phyloP scores from a whole-genome alignment of 1,140 invertebrate genomes.

The Popillia japonica region DNA sequence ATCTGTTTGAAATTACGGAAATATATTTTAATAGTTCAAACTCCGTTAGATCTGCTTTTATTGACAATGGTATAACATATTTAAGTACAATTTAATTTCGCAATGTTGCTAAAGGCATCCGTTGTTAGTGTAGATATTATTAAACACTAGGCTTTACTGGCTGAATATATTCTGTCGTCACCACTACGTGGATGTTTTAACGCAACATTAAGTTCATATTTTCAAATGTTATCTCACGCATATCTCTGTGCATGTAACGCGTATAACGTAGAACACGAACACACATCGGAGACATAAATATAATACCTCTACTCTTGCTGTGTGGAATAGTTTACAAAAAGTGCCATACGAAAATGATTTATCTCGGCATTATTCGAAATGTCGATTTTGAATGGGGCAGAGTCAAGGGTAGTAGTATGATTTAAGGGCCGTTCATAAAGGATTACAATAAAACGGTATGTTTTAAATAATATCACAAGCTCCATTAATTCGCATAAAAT shows the following conservation, averaged over 20 bases:
- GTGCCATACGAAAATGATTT: constrained; percentile 36
- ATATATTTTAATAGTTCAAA: no score
- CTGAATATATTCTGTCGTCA: neutral
- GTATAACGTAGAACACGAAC: neutral
- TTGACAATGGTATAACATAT: no score
- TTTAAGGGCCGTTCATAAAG: constrained; percentile 39
- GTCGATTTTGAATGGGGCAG: constrained; percentile 25
- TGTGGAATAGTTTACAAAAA: constrained; percentile 20
- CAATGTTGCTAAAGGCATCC: no score
- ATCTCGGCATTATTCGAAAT: constrained; percentile 27
- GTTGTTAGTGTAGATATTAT: neutral
- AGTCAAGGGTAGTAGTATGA: constrained; percentile 40
- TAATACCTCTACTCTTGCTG: constrained; percentile 13
- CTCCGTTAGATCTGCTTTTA: no score
- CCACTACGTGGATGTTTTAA: constrained; percentile 21
- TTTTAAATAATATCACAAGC: constrained; percentile 59
- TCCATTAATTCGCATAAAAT: constrained; percentile 57
- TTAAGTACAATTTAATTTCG: no score
- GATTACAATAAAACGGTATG: constrained; percentile 44
- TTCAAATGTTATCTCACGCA: constrained; percentile 27
- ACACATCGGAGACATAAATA: constrained; percentile 26
- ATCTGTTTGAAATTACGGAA: no score
- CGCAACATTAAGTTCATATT: constrained; percentile 25
- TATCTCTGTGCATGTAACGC: neutral
- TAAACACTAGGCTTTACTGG: neutral